Evolutionary conservation across 2,113 vertebrate genomes (phyloP).

Genomic region (Muscicapa adusta): DNA sequence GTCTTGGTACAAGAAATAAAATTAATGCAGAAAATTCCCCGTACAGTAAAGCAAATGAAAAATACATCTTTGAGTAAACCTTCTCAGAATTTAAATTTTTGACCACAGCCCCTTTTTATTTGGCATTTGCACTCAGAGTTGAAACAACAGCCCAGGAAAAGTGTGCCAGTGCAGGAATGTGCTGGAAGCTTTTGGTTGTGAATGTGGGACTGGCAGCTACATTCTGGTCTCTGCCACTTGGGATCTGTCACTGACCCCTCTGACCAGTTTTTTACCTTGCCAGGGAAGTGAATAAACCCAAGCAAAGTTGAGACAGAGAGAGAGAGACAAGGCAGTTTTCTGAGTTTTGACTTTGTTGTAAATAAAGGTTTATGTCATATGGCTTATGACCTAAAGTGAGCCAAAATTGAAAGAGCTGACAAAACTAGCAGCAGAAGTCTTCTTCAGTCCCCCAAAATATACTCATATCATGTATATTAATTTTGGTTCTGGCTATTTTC

Average conservation of each 20-base stretch:
- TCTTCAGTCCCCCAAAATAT: neutral
- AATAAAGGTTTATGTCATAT: neutral
- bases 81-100: neutral
- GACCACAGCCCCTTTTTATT: neutral
- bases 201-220: neutral
- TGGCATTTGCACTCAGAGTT: neutral
- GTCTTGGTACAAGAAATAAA: neutral
- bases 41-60: neutral
- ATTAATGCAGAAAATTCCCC: neutral
- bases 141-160: neutral
- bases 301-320: neutral
- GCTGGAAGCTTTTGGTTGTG: neutral
- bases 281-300: neutral
- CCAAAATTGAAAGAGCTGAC: neutral
- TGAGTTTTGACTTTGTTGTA: neutral
- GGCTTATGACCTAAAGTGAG: neutral
- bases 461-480: accelerated
- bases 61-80: neutral
- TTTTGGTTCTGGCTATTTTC: neutral
- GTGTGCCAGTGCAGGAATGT: neutral
- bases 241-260: neutral
- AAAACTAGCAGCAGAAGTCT: neutral
- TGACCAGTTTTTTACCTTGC: neutral
- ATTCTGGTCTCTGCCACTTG: neutral
- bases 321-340: neutral